phyloP scores from a whole-genome alignment of 2,888 invertebrate species.

The Helicoverpa assulta region DNA sequence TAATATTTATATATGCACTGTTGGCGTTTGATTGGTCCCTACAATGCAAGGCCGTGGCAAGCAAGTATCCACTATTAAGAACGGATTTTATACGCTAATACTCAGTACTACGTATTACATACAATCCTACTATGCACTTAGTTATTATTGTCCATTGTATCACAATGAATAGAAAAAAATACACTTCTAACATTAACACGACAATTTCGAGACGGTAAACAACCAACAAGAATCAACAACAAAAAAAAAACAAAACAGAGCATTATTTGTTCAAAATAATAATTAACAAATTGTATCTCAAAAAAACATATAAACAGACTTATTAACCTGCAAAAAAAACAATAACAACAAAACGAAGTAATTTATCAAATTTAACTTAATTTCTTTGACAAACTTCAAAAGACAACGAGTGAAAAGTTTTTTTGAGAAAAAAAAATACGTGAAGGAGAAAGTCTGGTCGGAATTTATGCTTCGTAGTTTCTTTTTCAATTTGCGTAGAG shows the following conservation, averaged over 20 bases:
- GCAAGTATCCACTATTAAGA: too few species aligned
- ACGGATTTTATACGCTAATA: too few species aligned
- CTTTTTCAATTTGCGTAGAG: slow-evolving; percentile 80
- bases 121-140: too few species aligned
- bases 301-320: slow-evolving; percentile 51
- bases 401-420: slow-evolving; percentile 60
- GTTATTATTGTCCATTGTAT: too few species aligned
- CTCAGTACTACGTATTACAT: too few species aligned
- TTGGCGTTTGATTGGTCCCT: too few species aligned
- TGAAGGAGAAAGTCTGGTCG: slow-evolving; percentile 63
- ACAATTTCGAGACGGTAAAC: slow-evolving; percentile 20
- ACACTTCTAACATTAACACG: too few species aligned
- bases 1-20: too few species aligned
- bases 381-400: slow-evolving; percentile 73
- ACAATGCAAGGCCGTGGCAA: too few species aligned
- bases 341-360: slow-evolving; percentile 37
- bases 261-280: slow-evolving; percentile 42
- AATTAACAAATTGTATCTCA: slow-evolving; percentile 42
- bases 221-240: slow-evolving; percentile 16
- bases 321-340: slow-evolving; percentile 50
- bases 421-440: slow-evolving; percentile 24
- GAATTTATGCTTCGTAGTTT: slow-evolving; percentile 80
- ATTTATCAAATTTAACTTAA: slow-evolving; percentile 73
- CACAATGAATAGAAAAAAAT: not conserved
- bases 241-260: slow-evolving; percentile 16